Percentiles rank a stretch among this genome's conserved stretches.
Evolutionary conservation across 2,113 vertebrate genomes (phyloP).

Genomic region (Rhinolophus ferrumequinum): DNA sequence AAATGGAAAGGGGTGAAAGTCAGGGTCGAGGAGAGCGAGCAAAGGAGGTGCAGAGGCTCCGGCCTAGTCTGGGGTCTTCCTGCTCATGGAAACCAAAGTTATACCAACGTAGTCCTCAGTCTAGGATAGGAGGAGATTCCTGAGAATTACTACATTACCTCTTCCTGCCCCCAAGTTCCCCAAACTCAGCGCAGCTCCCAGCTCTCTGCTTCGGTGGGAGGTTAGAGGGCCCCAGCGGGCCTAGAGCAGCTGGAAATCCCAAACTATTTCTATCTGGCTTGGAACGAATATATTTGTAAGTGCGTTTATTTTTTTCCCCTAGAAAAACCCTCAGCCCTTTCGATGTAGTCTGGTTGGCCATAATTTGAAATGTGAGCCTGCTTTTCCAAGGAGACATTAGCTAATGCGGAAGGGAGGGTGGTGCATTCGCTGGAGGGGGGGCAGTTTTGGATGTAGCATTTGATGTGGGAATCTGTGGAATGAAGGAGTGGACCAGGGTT

Average conservation of each 20-base stretch:
- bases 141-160: neutral
- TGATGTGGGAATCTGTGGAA: neutral
- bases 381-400: neutral
- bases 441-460: neutral
- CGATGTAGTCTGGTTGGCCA: neutral
- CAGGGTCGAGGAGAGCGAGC: neutral
- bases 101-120: neutral
- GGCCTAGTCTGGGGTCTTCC: neutral
- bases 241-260: neutral
- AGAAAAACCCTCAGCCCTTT: neutral
- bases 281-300: neutral
- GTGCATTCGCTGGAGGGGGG: accelerated
- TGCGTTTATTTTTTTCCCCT: neutral
- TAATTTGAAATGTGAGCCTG: neutral
- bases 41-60: neutral
- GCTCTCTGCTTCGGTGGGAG: neutral
- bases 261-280: neutral
- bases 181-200: neutral
- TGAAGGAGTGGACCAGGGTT: neutral
- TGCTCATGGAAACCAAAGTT: neutral
- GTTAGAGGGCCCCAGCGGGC: neutral
- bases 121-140: neutral
- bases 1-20: neutral
- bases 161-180: neutral
- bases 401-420: too few species aligned